A percentile compares a stretch with the other conserved stretches of the same genome.
Conservation (phyloP, 2,888 invertebrate genomes). For the Orchesella flavescens region DNA sequence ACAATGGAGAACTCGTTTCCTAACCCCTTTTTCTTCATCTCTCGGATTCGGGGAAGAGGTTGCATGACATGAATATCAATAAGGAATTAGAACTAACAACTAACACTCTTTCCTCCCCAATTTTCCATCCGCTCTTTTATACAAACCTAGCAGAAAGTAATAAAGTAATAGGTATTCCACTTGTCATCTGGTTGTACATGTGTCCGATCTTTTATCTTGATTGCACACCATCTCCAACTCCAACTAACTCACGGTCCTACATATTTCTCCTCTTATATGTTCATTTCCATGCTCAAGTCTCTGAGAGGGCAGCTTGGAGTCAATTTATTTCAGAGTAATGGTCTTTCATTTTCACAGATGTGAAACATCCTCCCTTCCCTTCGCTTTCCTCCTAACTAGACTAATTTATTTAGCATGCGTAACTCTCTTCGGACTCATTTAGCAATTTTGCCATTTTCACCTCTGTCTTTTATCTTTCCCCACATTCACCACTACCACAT, state of each 20-base stretch:
- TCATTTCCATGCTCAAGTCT: no score
- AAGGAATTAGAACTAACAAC: conserved; percentile 21
- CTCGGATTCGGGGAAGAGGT: no score
- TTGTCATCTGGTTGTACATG: not conserved
- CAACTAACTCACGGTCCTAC: not conserved
- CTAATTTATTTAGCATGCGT: not conserved
- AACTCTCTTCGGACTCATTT: not conserved
- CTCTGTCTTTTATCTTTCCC: not conserved
- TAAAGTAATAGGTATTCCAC: no score
- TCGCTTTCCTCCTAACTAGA: no score
- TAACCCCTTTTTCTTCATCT: no score
- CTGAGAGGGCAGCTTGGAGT: no score
- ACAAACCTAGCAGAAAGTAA: not conserved
- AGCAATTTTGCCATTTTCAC: not conserved
- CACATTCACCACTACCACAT: no score
- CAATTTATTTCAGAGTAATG: no score
- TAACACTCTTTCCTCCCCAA: not conserved
- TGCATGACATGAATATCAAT: conserved; percentile 52
- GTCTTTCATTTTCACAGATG: no score
- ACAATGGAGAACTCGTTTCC: no score
- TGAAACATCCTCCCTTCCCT: no score
- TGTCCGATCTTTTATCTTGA: conserved; percentile 25
- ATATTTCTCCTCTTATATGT: not conserved
- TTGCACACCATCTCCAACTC: no score
- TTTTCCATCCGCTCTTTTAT: not conserved